Evolutionary conservation across 2,113 vertebrate species (phyloP).

Genomic region (Clupea harengus): DNA sequence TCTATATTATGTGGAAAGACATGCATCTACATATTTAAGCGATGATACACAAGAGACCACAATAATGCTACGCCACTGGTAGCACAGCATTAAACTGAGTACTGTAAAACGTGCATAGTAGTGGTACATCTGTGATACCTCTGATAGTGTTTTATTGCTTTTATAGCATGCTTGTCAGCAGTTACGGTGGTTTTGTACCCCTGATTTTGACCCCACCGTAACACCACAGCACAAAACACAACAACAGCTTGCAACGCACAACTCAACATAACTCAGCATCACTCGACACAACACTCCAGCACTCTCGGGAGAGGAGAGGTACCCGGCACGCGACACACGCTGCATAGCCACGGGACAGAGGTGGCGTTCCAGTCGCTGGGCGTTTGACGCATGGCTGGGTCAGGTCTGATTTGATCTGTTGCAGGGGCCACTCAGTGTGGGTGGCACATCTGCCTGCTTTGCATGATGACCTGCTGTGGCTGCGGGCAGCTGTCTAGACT

Average conservation of each 20-base stretch:
- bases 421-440: not conserved
- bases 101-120: not conserved
- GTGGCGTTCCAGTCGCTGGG: slow-evolving; percentile 15
- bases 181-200: not conserved
- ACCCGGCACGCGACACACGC: not conserved
- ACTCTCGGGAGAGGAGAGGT: not conserved
- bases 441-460: slow-evolving; percentile 32
- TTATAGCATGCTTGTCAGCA: not conserved
- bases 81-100: not conserved
- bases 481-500: slow-evolving; percentile 28
- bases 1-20: not conserved
- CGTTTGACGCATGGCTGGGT: slow-evolving; percentile 31
- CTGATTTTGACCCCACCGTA: not conserved
- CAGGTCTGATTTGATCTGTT: slow-evolving; percentile 39
- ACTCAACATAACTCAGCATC: not conserved
- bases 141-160: not conserved
- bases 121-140: not conserved
- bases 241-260: not conserved
- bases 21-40: not conserved
- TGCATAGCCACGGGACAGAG: not conserved
- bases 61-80: too few relatives aligned
- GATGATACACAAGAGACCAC: not conserved
- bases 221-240: not conserved
- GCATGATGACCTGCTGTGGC: slow-evolving; percentile 35
- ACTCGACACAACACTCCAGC: not conserved